Evolutionary conservation across 1,140 invertebrate genomes (phyloP), one percentile per base, ranked within the genome.

Genomic region (Heterodera schachtii): DNA sequence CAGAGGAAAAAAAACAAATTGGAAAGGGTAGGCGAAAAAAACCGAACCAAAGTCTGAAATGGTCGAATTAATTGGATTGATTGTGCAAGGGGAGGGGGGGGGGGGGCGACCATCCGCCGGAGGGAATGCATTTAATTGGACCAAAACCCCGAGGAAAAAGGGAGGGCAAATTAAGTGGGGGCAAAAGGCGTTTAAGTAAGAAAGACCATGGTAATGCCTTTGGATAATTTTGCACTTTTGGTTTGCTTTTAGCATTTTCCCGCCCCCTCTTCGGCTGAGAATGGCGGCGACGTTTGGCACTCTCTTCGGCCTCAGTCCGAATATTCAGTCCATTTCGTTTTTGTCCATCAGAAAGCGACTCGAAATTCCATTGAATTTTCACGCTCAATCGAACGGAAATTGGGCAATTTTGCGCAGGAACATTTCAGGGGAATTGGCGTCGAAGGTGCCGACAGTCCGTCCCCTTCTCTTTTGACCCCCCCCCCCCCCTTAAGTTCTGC

Each of bases 311-410:
- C 85, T 44, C 70, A 78, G 11, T 73, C 85, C 1, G 49, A 64
- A 11, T 86, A 86, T 69, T 77, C 81, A 64, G 64, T 86, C 11
- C 85, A 86, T 60, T 69, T 86, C 49, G 75, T 86, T 60, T 86
- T 87, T 75, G 67, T 86, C 9, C 85, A 86, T 74, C 71, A 80
- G 19, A 21, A 73, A 9, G 19, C 83, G 19, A 43, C 31, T n/a
- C 44, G 43, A 76, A 83, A 79, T 31, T n/a, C 41, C 8, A 69
- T 78, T 78, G 47, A 46, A 41, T 69, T 66, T 43, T 43, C 77
- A 8, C 66, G 66, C 66, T 16, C 31, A 64, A 70, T 78, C 31
- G 13, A 70, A 69, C 44, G 66, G 8, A 78, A 78, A 78, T 64
- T 78, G 31, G 19, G n/a, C 66, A 52, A 13, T 11, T 78, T 66